Evolutionary conservation across 2,113 vertebrate species (phyloP).

Genomic region (Scolopax mira): DNA sequence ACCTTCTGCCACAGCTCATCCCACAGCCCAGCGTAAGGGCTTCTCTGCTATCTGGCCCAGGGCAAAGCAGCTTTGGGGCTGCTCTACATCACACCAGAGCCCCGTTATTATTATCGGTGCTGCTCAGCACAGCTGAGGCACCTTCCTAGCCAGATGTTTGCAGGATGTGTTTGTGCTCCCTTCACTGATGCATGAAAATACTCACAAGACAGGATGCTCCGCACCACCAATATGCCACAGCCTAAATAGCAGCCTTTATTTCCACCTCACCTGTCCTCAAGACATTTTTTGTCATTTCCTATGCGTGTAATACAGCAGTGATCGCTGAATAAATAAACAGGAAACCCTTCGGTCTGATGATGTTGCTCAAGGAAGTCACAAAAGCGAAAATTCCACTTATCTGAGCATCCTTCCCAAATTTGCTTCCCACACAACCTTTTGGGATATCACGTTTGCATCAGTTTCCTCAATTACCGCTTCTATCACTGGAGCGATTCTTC

Average conservation of each 20-base stretch:
- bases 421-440: slow-evolving; percentile 55
- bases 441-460: slow-evolving; percentile 53
- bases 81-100: not conserved
- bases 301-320: not conserved
- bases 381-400: slow-evolving; percentile 20
- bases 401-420: slow-evolving; percentile 51
- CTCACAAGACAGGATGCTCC: not conserved
- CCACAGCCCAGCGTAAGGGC: accelerated
- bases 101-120: not conserved
- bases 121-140: not conserved
- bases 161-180: not conserved
- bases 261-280: slow-evolving; percentile 18
- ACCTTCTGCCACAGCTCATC: not conserved
- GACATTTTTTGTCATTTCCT: not conserved
- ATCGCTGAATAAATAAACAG: not conserved
- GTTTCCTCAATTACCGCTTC: slow-evolving; percentile 46
- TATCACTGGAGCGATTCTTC: not conserved
- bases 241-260: not conserved
- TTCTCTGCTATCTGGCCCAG: not conserved
- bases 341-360: not conserved
- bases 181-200: not conserved
- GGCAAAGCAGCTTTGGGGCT: not conserved
- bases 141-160: slow-evolving; percentile 1
- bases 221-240: not conserved
- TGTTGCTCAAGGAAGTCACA: slow-evolving; percentile 17